A percentile compares a stretch with the other conserved stretches of the same genome.
phyloP scores from a whole-genome alignment of 2,888 invertebrate genomes.

The Cataglyphis albicans region DNA sequence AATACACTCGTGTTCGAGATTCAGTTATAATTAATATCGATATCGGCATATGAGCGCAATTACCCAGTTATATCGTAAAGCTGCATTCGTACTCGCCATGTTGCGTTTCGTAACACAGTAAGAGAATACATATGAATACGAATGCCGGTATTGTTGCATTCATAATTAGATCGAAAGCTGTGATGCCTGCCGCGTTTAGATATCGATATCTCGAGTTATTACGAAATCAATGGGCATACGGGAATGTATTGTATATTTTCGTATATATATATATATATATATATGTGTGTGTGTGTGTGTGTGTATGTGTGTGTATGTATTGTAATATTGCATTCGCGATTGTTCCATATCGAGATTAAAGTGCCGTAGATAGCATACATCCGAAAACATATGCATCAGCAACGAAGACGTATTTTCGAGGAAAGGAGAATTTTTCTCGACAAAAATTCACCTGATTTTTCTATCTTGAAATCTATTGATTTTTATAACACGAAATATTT shows the following conservation, averaged over 20 bases:
- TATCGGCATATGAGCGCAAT: conserved; percentile 24
- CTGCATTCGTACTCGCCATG: conserved; percentile 3
- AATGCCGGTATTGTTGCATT: conserved; percentile 28
- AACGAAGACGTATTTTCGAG: background rate
- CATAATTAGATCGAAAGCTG: conserved; percentile 34
- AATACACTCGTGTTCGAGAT: background rate
- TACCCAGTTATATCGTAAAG: conserved; percentile 32
- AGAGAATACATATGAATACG: conserved; percentile 31
- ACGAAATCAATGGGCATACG: background rate
- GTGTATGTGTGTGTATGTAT: background rate
- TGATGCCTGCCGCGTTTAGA: conserved; percentile 13
- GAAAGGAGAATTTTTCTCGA: background rate
- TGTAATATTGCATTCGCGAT: conserved; percentile 16
- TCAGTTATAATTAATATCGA: conserved; percentile 41
- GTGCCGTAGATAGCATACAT: background rate
- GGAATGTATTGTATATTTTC: conserved; percentile 18
- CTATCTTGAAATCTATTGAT: background rate
- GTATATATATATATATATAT: background rate
- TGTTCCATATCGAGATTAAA: conserved; percentile 10
- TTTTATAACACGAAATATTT: background rate
- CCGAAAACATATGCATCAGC: background rate
- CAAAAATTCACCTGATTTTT: background rate
- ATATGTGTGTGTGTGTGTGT: background rate
- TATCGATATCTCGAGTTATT: conserved; percentile 37
- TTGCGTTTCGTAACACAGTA: conserved; percentile 3